A percentile compares a stretch with the other conserved stretches of the same genome.
phyloP scores from a whole-genome alignment of 2,797 vertebrate species.

The Myotis planiceps region DNA sequence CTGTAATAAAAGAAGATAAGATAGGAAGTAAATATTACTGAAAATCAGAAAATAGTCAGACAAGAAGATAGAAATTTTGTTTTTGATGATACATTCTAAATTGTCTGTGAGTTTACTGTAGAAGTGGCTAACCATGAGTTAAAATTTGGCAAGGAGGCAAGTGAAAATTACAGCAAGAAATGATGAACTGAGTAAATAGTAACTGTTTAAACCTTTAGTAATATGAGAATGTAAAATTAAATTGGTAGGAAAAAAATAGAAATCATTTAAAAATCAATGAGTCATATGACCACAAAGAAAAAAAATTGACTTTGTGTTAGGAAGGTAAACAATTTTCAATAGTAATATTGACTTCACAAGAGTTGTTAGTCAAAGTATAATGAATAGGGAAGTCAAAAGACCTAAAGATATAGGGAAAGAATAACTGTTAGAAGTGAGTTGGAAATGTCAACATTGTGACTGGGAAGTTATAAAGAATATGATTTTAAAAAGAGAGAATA shows the following conservation, averaged over 20 bases:
- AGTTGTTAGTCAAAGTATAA: not conserved
- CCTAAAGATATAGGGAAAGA: not conserved
- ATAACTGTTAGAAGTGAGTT: not conserved
- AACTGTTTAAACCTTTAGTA: not conserved
- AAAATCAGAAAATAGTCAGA: not conserved
- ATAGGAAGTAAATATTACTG: not conserved
- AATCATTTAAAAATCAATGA: not conserved
- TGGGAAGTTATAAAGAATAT: not conserved
- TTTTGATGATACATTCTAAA: not conserved
- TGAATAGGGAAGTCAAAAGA: not conserved
- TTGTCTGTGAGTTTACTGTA: not conserved
- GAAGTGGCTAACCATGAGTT: not conserved
- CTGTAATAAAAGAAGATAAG: not conserved
- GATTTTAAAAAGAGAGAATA: not conserved
- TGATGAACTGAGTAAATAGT: not conserved
- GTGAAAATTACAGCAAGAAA: not conserved
- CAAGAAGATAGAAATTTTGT: not conserved
- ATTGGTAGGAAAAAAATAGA: not conserved
- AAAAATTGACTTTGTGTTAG: not conserved
- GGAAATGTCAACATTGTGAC: not conserved
- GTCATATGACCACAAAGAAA: not conserved
- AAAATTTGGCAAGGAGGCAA: not conserved
- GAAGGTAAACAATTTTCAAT: not conserved
- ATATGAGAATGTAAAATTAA: not conserved
- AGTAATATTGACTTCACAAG: not conserved